Conservation (phyloP, 2,888 invertebrate species). For the Vanessa cardui region DNA sequence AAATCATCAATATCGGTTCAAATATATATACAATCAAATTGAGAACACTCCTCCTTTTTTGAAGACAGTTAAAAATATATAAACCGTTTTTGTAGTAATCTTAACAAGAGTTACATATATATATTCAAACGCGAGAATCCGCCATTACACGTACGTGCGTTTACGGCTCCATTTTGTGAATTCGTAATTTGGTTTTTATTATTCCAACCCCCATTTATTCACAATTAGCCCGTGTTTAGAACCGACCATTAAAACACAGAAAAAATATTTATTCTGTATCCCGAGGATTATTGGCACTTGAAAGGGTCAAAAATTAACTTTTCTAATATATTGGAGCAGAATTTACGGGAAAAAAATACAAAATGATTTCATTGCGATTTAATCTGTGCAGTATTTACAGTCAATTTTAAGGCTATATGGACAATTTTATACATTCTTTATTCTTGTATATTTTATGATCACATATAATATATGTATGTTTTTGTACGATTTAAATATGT, state of each 20-base stretch:
- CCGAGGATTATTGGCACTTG: slow-evolving; percentile 3
- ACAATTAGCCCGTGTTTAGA: slow-evolving; percentile 31
- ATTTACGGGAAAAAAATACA: not conserved
- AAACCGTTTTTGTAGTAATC: not conserved
- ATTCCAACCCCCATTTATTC: slow-evolving; percentile 35
- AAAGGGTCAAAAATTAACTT: slow-evolving; percentile 8
- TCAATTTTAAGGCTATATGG: too few relatives aligned
- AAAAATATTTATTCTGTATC: slow-evolving; percentile 15
- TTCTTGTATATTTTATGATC: too few relatives aligned
- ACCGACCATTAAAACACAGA: slow-evolving; percentile 10
- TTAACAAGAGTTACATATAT: slow-evolving; percentile 6
- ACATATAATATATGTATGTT: too few relatives aligned
- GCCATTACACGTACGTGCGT: slow-evolving; percentile 28
- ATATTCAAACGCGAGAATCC: slow-evolving; percentile 28
- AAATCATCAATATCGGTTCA: too few relatives aligned
- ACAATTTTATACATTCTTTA: too few relatives aligned
- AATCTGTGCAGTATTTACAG: too few relatives aligned
- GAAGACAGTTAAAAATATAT: too few relatives aligned
- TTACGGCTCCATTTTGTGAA: slow-evolving; percentile 34
- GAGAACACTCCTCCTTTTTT: too few relatives aligned
- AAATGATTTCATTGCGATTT: not conserved
- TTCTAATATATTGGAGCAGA: not conserved
- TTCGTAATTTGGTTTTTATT: slow-evolving; percentile 37
- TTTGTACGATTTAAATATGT: too few relatives aligned
- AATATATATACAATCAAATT: too few relatives aligned